Evolutionary conservation across 2,797 vertebrate genomes (phyloP).

Genomic region (Dryobates pubescens): DNA sequence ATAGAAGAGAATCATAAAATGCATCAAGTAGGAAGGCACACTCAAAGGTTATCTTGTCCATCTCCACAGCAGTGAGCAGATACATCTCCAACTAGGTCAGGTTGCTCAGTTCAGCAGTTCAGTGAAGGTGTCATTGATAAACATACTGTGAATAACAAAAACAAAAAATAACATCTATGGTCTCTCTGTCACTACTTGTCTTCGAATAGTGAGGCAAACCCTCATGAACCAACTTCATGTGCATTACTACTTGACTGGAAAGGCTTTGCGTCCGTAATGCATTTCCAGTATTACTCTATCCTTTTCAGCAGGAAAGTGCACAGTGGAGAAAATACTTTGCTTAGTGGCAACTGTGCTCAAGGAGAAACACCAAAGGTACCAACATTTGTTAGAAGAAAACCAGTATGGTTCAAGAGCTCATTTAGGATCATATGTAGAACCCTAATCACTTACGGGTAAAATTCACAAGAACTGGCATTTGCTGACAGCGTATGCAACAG

Average conservation of each 20-base stretch:
- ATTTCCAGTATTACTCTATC: neutral
- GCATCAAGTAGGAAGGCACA: too few relatives aligned
- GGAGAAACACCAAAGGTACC: neutral
- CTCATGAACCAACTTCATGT: neutral
- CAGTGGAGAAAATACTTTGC: neutral
- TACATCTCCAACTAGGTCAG: too few relatives aligned
- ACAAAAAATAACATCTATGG: neutral
- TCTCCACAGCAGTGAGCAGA: too few relatives aligned
- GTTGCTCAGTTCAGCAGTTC: neutral
- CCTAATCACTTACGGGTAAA: neutral
- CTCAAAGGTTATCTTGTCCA: too few relatives aligned
- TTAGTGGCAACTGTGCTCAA: neutral
- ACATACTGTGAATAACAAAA: neutral
- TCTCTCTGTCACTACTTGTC: neutral
- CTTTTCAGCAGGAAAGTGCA: neutral
- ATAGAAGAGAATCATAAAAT: too few relatives aligned
- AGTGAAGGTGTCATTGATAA: neutral
- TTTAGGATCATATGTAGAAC: neutral
- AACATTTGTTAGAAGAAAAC: neutral
- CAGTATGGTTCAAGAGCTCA: neutral
- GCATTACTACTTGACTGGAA: neutral
- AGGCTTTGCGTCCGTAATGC: rapidly evolving
- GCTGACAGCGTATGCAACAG: neutral
- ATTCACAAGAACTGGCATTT: neutral
- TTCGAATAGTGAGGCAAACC: neutral